These are phyloP conservation scores for Umimayanthus chanpuru DNA, from an alignment of 92 coral and sea anemone species.

Conservation along the genomic window DNA sequence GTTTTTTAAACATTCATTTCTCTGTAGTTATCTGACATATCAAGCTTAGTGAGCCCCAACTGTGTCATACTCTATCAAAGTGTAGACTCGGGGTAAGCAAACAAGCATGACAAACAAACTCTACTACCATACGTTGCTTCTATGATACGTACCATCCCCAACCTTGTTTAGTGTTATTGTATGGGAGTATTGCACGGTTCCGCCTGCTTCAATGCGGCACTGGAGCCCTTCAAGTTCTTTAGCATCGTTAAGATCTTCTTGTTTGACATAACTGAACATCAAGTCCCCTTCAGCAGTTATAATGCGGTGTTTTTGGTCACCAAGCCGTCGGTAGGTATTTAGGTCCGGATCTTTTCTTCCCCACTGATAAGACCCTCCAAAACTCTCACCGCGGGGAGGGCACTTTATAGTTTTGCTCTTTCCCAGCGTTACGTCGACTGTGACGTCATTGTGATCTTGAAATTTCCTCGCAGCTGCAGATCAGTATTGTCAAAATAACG, in stretches of 20 bases:
- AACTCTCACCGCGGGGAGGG: conserved; percentile 13
- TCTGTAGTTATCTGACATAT: too few species aligned
- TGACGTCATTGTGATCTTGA: neutral
- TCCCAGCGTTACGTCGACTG: conserved; percentile 18
- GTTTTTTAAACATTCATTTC: neutral
- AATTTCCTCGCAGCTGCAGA: neutral
- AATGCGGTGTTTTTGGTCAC: neutral
- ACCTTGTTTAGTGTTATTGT: neutral
- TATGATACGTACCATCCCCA: conserved; percentile 13
- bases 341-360: neutral
- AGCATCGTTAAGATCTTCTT: conserved; percentile 8
- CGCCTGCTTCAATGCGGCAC: neutral
- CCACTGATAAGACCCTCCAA: conserved; percentile 9
- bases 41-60: too few species aligned
- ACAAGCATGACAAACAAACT: neutral
- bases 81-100: neutral
- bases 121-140: neutral
- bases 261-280: conserved; percentile 18
- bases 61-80: too few species aligned
- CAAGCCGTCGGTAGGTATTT: neutral
- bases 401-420: conserved; percentile 1
- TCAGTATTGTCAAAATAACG: neutral
- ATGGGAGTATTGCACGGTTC: neutral
- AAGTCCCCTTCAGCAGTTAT: conserved; percentile 6
- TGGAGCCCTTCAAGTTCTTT: conserved; percentile 8